Evolutionary conservation across 2,113 vertebrate genomes (phyloP), one percentile per base, ranked within the genome.

Genomic region (Poecilia latipinna): DNA sequence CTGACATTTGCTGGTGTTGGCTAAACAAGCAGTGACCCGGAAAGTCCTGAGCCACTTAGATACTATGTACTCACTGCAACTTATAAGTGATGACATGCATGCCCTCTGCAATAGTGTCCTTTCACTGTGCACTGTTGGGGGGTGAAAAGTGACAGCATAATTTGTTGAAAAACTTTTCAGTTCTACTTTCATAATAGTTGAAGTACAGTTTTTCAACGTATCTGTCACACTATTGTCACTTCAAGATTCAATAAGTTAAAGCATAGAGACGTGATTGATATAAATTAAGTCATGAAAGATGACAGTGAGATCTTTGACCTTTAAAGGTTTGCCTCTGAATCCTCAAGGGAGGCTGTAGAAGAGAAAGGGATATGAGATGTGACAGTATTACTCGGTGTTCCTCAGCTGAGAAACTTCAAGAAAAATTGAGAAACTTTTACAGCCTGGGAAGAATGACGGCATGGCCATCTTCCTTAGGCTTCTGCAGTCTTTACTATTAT

Each of bases 241-340:
- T 82, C 68, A 22, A 54, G 15, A 61, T 61, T 78, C 62, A 28
- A 70, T 78, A 88, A 37, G 74, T 77, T 84, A 65, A 87, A 84
- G 70, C 90, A 79, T 77, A 62, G 68, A 75, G 80, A 84, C 48
- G 44, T 73, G 72, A 37, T 69, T 90, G 84, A 91, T 87, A 79
- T 83, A 86, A 81, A 77, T 86, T 83, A 86, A 91, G 86, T 90
- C 82, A 92, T 91, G 77, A 82, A 89, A 88, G 75, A 86, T 91
- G 91, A 92, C 91, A 88, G 86, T 77, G 66, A 75, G 71, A 82
- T 83, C 71, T 73, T 24, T 57, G 87, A 92, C 92, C 91, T 94
- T 94, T 92, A 66, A 44, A 61, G 79, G 80, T 76, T 84, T 92
- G 82, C 82, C 68, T 54, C 77, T 61, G 35, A 81, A 80, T 68